phyloP scores from a whole-genome alignment of 2,888 invertebrate species.

The Dioctria linearis region DNA sequence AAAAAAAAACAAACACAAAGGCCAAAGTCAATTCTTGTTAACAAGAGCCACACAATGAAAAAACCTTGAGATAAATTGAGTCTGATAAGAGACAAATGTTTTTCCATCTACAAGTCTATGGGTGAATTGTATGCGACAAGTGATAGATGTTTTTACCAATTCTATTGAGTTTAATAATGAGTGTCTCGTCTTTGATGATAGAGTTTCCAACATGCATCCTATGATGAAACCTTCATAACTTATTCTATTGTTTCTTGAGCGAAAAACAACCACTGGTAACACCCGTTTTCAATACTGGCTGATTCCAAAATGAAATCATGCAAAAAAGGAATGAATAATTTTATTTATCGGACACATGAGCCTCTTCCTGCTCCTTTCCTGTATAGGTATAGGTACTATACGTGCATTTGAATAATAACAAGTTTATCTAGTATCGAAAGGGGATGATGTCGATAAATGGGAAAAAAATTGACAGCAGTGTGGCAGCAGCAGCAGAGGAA shows the following conservation, averaged over 20 bases:
- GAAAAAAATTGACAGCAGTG: not conserved
- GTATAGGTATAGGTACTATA: not conserved
- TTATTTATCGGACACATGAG: slow-evolving; percentile 1
- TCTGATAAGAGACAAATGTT: slow-evolving; percentile 51
- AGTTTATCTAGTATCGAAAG: not conserved
- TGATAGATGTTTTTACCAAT: slow-evolving; percentile 1
- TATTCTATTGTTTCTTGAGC: not conserved
- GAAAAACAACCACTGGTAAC: not conserved
- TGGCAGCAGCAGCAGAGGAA: not conserved
- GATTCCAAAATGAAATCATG: not conserved
- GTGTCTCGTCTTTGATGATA: not conserved
- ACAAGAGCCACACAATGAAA: slow-evolving; percentile 19
- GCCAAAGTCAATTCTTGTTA: slow-evolving; percentile 13
- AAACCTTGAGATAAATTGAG: slow-evolving; percentile 54
- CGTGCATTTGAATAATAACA: slow-evolving; percentile 10
- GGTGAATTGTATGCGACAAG: not conserved
- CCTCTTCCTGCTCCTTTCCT: too few species aligned
- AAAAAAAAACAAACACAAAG: not conserved
- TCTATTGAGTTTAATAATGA: not conserved
- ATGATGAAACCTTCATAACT: not conserved
- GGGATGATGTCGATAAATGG: slow-evolving; percentile 1
- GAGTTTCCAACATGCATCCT: not conserved
- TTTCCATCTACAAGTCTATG: too few species aligned
- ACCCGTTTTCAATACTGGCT: not conserved
- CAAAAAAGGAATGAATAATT: not conserved